phyloP scores from a whole-genome alignment of 2,888 invertebrate genomes.

The Volucella inanis region DNA sequence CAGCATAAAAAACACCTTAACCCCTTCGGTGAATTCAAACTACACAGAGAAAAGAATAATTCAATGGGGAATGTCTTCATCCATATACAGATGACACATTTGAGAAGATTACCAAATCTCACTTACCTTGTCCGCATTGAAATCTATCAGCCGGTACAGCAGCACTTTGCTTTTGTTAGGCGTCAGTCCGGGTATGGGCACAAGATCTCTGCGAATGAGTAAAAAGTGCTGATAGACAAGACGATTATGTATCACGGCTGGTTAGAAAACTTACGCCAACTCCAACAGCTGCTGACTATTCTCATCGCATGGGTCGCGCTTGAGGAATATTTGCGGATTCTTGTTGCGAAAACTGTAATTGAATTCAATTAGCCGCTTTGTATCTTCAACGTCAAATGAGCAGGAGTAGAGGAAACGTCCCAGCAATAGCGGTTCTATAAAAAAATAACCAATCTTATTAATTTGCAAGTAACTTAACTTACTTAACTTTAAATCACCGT shows the following conservation, averaged over 20 bases:
- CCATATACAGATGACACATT: neutral
- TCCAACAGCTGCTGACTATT: constrained; percentile 79
- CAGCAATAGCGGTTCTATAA: constrained; percentile 75
- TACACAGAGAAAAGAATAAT: constrained; percentile 75
- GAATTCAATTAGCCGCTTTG: constrained; percentile 80
- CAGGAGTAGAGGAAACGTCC: constrained; percentile 80
- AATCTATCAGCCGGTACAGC: constrained; percentile 86
- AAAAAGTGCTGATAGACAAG: constrained; percentile 2
- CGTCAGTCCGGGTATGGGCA: constrained; percentile 87
- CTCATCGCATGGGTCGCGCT: constrained; percentile 84
- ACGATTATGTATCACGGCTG: neutral
- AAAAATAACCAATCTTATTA: neutral
- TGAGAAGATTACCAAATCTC: neutral
- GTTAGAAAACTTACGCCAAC: constrained; percentile 79
- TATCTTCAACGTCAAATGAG: constrained; percentile 78
- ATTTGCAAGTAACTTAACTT: no score
- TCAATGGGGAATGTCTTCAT: neutral
- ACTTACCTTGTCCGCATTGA: constrained; percentile 85
- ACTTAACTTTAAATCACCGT: no score
- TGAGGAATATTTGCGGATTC: constrained; percentile 84
- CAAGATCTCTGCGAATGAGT: constrained; percentile 86
- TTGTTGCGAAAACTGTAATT: constrained; percentile 84
- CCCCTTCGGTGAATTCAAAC: constrained; percentile 87
- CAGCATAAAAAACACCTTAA: constrained; percentile 89
- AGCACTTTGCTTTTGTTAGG: constrained; percentile 87